Conservation (phyloP, 2,797 vertebrate genomes). For the Dicrostonyx torquatus region DNA sequence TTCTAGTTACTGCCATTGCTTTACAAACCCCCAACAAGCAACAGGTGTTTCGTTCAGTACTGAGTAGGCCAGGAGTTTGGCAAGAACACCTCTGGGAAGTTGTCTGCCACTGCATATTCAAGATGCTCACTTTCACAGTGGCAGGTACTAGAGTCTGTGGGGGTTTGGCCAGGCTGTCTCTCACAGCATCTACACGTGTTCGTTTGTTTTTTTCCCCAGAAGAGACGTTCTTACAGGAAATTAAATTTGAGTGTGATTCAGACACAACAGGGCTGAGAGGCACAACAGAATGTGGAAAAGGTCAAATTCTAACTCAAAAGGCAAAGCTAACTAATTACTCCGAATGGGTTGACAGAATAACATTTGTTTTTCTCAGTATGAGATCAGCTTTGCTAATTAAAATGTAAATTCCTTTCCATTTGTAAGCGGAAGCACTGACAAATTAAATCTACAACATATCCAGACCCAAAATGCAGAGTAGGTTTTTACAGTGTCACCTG, state of each 20-base stretch:
- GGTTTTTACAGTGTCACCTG: too few species aligned
- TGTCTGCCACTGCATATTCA: neutral
- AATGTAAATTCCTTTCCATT: conserved; percentile 1
- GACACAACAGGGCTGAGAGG: neutral
- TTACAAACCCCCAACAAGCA: neutral
- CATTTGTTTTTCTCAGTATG: conserved; percentile 28
- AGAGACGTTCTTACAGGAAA: neutral
- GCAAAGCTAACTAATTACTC: conserved; percentile 8
- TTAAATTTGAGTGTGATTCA: neutral
- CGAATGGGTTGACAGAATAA: neutral
- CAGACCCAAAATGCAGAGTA: neutral
- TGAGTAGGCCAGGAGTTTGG: neutral
- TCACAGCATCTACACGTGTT: rapidly evolving
- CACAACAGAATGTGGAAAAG: conserved; percentile 17
- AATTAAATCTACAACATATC: neutral
- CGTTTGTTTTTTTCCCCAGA: rapidly evolving
- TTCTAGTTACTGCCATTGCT: neutral
- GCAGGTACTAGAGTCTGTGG: neutral
- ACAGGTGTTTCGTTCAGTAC: neutral
- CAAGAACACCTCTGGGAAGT: neutral
- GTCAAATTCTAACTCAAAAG: conserved; percentile 6
- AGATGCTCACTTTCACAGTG: rapidly evolving
- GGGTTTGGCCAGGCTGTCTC: neutral
- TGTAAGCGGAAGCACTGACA: neutral
- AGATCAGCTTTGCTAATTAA: neutral